Conservation (phyloP, 1,140 invertebrate species). For the Pseudachorutes palmiensis region DNA sequence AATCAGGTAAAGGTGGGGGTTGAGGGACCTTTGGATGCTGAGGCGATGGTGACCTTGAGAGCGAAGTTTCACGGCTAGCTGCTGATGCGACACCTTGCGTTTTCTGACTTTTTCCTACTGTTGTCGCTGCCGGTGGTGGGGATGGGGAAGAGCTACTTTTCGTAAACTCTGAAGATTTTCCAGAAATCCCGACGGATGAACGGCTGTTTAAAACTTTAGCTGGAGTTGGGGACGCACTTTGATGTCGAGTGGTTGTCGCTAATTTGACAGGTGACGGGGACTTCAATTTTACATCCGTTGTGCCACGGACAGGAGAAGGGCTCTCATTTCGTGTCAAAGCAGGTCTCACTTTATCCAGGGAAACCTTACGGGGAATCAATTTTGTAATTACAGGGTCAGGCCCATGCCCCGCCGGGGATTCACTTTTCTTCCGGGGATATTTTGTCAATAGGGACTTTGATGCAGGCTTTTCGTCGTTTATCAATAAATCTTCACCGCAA, state of each 20-base stretch:
- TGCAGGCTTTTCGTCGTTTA: no score
- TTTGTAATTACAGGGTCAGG: no score
- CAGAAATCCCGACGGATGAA: no score
- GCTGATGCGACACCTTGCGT: not conserved
- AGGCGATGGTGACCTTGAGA: slow-evolving; percentile 23
- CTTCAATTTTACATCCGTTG: not conserved
- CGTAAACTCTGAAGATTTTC: not conserved
- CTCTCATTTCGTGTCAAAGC: slow-evolving; percentile 4
- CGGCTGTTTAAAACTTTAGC: not conserved
- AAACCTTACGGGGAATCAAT: no score
- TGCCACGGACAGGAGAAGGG: slow-evolving; percentile 6
- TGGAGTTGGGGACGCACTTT: not conserved
- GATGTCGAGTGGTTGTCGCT: not conserved
- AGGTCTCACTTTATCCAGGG: no score
- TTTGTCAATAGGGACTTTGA: no score
- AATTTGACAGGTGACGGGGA: slow-evolving; percentile 1
- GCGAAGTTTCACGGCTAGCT: not conserved
- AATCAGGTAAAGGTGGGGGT: slow-evolving; percentile 14
- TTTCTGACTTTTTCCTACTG: not conserved
- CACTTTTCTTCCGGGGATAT: no score
- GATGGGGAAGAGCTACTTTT: not conserved
- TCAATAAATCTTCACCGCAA: no score
- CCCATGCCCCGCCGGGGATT: no score
- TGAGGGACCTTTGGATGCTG: not conserved
- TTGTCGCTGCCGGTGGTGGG: not conserved